Evolutionary conservation across 2,113 vertebrate species (phyloP), one percentile per base, ranked within the genome.

Genomic region (Catharus fuscescens): DNA sequence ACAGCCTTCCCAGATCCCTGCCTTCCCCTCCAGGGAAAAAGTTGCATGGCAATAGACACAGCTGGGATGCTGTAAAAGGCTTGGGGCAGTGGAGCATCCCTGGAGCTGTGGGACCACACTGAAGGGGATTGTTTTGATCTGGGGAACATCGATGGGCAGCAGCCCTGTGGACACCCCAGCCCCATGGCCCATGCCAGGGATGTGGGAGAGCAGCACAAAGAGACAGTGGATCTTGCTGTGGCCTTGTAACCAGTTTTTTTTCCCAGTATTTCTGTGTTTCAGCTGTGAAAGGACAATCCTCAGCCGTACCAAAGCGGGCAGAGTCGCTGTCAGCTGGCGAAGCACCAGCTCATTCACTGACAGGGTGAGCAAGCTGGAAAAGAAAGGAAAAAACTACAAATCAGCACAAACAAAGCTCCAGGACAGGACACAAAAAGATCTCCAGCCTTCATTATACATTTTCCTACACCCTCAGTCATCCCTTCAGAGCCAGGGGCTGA

Each of bases 221-320:
- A 18, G 25, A 8, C 0, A 1, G 19, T 1, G 16, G 32, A 8
- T 64, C 61, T 64, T 15, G 36, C 80, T 64, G 53, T 20, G 45
- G 25, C 47, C 66, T 32, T 1, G 0, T 9, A 16, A 12, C 18
- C 1, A 0, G 19, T 6, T 25, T 52, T 38, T 13, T 45, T 31
- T 9, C 36, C 84, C 25, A 12, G 1, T 20, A 12, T 18, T 57
- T 54, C 45, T n/a, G 57, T 4, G 3, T 23, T 18, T 38, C 45
- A 32, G 80, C 60, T 59, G 7, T 2, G 53, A 28, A 10, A 44
- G 26, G 40, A 32, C 83, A 21, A 9, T 18, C 50, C 14, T 8
- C 52, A 59, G 34, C 50, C 95, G 4, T 90, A 97, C 96, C 96
- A 96, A 14, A 32, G 45, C 23, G 0, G 96, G 95, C 67, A 97